A percentile compares a stretch with the other conserved stretches of the same genome.
These are phyloP conservation scores for Noctuana brunneofusca DNA, from an alignment of 2,888 invertebrate genomes.

Conservation along the genomic window DNA sequence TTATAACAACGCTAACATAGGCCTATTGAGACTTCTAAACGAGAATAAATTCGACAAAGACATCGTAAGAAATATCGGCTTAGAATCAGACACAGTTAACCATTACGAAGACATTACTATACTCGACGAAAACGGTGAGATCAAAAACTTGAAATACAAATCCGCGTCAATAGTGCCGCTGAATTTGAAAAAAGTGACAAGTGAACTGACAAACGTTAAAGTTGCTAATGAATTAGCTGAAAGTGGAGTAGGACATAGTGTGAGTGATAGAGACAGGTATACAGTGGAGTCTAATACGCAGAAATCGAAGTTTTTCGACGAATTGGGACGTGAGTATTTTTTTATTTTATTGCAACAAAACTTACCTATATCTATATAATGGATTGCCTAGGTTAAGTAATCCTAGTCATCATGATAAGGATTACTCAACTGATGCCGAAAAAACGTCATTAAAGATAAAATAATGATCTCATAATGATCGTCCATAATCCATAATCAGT, in stretches of 20 bases:
- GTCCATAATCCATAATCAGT: background rate
- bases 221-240: constrained; percentile 35
- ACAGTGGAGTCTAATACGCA: constrained; percentile 42
- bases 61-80: constrained; percentile 52
- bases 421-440: background rate
- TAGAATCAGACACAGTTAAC: constrained; percentile 54
- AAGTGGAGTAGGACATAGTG: constrained; percentile 41
- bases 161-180: constrained; percentile 52
- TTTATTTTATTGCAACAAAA: too few relatives aligned
- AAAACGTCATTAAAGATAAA: background rate
- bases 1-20: constrained; percentile 45
- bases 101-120: constrained; percentile 70
- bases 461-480: background rate
- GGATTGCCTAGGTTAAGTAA: too few relatives aligned
- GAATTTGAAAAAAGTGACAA: constrained; percentile 44
- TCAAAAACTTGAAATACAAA: constrained; percentile 68
- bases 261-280: constrained; percentile 37
- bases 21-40: constrained; percentile 50
- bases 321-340: constrained; percentile 85
- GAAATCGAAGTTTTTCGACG: constrained; percentile 86
- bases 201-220: constrained; percentile 39
- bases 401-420: background rate
- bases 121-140: constrained; percentile 60
- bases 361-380: too few relatives aligned
- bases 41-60: constrained; percentile 57